Conservation (phyloP, 1,140 invertebrate genomes). For the Dufourea novaeangliae region DNA sequence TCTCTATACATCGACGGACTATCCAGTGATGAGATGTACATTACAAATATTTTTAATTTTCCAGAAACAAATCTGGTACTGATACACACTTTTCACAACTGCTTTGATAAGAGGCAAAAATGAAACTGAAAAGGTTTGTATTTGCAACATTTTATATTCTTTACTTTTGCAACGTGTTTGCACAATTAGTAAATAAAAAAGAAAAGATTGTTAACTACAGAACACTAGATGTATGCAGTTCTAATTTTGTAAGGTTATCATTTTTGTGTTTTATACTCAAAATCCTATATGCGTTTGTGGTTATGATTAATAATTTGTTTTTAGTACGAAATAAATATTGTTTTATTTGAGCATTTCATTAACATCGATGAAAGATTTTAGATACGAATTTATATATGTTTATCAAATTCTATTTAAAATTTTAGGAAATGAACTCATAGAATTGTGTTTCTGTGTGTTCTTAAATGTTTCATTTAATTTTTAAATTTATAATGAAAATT, state of each 20-base stretch:
- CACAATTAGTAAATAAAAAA: not conserved
- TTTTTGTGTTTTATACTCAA: slow-evolving; percentile 12
- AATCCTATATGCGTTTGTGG: slow-evolving; percentile 11
- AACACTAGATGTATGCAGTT: slow-evolving; percentile 2
- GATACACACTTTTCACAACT: not conserved
- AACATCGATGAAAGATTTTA: slow-evolving; percentile 21
- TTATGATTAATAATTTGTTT: slow-evolving; percentile 24
- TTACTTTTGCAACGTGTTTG: not conserved
- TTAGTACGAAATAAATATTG: slow-evolving; percentile 1
- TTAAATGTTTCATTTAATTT: slow-evolving; percentile 40
- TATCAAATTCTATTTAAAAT: not conserved
- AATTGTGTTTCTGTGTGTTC: slow-evolving; percentile 8
- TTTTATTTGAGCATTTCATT: slow-evolving; percentile 23
- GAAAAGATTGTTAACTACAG: slow-evolving; percentile 1
- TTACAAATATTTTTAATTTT: not conserved
- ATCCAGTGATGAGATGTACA: not conserved
- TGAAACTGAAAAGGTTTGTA: not conserved
- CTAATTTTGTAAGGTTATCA: slow-evolving; percentile 30
- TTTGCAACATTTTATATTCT: not conserved
- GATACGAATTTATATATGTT: not conserved
- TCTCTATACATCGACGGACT: not conserved
- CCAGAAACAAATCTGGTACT: not conserved
- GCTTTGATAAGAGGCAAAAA: not conserved
- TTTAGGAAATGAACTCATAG: slow-evolving; percentile 12
- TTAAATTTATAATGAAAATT: slow-evolving; percentile 28